Evolutionary conservation across 2,888 invertebrate species (phyloP).

Genomic region (Nymphalis polychloros): DNA sequence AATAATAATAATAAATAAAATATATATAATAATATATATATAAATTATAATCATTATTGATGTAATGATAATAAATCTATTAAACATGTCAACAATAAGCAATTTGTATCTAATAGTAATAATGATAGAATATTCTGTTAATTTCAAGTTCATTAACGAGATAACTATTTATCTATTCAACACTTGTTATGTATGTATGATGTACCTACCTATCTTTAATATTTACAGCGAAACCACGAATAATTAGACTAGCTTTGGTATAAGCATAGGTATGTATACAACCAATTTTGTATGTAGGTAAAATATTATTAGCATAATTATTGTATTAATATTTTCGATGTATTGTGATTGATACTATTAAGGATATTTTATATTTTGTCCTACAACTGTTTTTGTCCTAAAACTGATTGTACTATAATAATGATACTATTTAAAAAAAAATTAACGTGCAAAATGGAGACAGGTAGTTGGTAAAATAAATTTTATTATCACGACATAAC

Average conservation of each 20-base stretch:
- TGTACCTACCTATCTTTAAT: constrained; percentile 13
- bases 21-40: too few species aligned
- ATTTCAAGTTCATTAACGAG: constrained; percentile 13
- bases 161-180: constrained; percentile 4
- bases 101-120: constrained; percentile 1
- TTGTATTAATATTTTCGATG: neutral
- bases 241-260: constrained; percentile 10
- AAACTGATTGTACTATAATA: neutral
- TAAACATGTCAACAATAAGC: neutral
- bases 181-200: constrained; percentile 12
- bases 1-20: neutral
- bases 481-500: neutral
- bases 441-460: too few species aligned
- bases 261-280: neutral
- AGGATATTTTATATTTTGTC: too few species aligned
- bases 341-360: too few species aligned
- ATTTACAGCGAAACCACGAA: constrained; percentile 30
- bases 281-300: neutral
- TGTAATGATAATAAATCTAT: too few species aligned
- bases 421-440: neutral
- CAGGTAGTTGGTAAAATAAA: too few species aligned
- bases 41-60: too few species aligned
- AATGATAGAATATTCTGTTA: constrained; percentile 4
- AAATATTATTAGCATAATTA: neutral
- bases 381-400: too few species aligned